Percentiles rank a stretch among this genome's conserved stretches.
phyloP scores from a whole-genome alignment of 2,797 vertebrate genomes.

The Eulemur coronatus region DNA sequence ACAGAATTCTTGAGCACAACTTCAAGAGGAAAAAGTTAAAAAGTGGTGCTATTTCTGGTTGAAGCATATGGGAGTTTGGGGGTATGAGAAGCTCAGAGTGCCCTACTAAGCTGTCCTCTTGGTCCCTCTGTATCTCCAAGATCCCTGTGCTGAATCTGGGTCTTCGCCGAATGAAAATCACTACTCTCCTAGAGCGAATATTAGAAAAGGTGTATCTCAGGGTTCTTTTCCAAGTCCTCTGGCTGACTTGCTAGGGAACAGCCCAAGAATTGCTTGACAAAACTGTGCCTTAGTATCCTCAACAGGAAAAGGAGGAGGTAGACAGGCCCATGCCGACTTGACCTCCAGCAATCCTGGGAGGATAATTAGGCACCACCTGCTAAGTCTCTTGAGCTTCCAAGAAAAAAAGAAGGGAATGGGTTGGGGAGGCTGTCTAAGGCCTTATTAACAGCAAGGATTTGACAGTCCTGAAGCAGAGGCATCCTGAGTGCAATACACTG shows the following conservation, averaged over 20 bases:
- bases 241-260: background rate
- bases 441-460: background rate
- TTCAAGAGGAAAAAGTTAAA: background rate
- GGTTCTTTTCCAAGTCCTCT: background rate
- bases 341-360: background rate
- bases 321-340: background rate
- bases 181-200: background rate
- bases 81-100: background rate
- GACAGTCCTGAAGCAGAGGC: background rate
- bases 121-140: background rate
- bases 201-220: background rate
- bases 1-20: background rate
- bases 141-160: background rate
- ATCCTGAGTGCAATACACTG: background rate
- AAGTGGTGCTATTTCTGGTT: background rate
- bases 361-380: background rate
- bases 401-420: background rate
- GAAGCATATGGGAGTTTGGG: background rate
- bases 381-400: background rate
- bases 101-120: background rate
- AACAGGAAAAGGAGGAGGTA: background rate
- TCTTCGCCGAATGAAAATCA: background rate
- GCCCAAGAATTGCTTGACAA: background rate
- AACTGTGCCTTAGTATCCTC: background rate
- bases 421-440: background rate